These are phyloP conservation scores for Netelia melanura DNA, from an alignment of 2,888 invertebrate species.

Conservation along the genomic window DNA sequence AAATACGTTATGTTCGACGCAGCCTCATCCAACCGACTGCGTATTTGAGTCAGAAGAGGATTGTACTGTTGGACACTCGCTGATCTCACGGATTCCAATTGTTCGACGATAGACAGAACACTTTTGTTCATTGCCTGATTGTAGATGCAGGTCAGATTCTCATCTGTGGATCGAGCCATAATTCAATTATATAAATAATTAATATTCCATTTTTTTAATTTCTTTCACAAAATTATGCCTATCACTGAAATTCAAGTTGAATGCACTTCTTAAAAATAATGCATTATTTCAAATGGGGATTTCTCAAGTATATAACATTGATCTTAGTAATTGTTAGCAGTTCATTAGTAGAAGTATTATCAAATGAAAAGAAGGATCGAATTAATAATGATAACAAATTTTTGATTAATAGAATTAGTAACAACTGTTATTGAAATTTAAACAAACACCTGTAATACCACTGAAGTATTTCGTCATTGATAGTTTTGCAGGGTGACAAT, in stretches of 20 bases:
- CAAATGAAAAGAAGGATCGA: neutral
- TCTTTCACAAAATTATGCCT: no score
- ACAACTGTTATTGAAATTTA: neutral
- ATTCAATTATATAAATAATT: neutral
- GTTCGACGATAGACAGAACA: constrained; percentile 77
- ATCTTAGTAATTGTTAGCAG: no score
- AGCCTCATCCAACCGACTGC: constrained; percentile 83
- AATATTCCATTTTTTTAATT: no score
- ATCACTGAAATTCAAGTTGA: constrained; percentile 1
- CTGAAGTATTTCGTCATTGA: constrained; percentile 82
- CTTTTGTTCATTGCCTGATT: constrained; percentile 79
- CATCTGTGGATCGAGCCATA: constrained; percentile 77
- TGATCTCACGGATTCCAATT: constrained; percentile 79
- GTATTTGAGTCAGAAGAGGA: constrained; percentile 73
- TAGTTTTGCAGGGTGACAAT: constrained; percentile 73
- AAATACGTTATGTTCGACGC: constrained; percentile 86
- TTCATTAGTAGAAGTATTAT: neutral
- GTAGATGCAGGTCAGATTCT: constrained; percentile 80
- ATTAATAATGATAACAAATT: neutral
- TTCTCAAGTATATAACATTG: no score
- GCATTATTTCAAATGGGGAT: no score
- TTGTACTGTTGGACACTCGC: constrained; percentile 79
- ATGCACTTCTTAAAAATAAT: neutral
- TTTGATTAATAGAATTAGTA: neutral
- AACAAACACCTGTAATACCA: constrained; percentile 84